Base-by-base conservation (phyloP, 2,888 invertebrate genomes). In the Elegia similella region DNA sequence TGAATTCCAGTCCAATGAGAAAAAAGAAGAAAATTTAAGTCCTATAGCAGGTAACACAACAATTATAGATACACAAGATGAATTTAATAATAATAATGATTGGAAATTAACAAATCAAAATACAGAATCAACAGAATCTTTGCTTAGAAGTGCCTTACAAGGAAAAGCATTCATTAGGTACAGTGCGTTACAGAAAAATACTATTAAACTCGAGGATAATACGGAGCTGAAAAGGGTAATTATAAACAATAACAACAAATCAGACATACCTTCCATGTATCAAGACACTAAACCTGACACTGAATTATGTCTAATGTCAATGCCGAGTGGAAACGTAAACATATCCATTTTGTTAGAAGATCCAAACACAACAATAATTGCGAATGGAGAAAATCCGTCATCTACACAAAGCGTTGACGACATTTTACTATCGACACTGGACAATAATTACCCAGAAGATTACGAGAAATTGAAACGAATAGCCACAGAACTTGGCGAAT, bases 381-480 rank as follows among this genome's bases (percentile, higher is more conserved):
- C 89, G 7, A 92, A 90, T 59, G 85, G 87, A 30, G 92, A 92
- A 52, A 93, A 93, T 66, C 88, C 93, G 12, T 88, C 93, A 38
- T 92, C 94, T 13, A 93, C 94, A 52, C 93, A 91, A 71, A 93
- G 93, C 63, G 95, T 95, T 55, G 95, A 95, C 68, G 95, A 95
- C 64, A 91, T 95, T 52, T 75, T 95, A 53, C 79, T 95, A 7
- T 95, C 95, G 2, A 95, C 95, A 64, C 76, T 95, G 59, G 95
- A 95, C 63, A 92, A 94, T 34, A 93, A 93, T 34, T 94, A 94
- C 68, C 95, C 95, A 0, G 96, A 95, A 66, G 97, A 97, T 75
- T 96, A 96, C 73, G 97, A 97, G 76, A 96, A 96, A 76, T 90
- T 97, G 60, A 96, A 96, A 76, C 92, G 95, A 70, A 96, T 97